Evolutionary conservation across 2,797 vertebrate genomes (phyloP), one percentile per base, ranked within the genome.

Genomic region (Anabacerthia variegaticeps): DNA sequence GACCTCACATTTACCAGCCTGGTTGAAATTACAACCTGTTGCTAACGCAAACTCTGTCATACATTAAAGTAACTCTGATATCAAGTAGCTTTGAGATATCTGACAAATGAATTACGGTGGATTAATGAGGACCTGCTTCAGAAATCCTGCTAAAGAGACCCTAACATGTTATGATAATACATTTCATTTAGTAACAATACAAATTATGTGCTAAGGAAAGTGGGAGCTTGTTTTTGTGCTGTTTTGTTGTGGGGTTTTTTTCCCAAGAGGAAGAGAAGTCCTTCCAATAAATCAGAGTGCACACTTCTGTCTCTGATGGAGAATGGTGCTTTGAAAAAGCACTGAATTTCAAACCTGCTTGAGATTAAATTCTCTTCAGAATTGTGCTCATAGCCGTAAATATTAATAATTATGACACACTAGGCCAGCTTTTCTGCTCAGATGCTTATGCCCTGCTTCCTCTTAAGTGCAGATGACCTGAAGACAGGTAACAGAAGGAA

Each of bases 11-110:
- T 97, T 97, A 95, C 67, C 72, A 92, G 93, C 93, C 89, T 84
- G 79, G 96, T 83, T 97, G 94, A 97, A 98, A 98, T 98, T 96
- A 97, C 96, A 98, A 97, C 95, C 94, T 95, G 95, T 95, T 97
- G 96, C 94, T 96, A 97, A 96, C 95, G 93, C 96, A 96, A 97
- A 90, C 94, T 92, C 93, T 85, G 89, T 96, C 95, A 96, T 96
- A 97, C 93, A 90, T 97, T 73, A 82, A 92, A 92, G 91, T 75
- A 91, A 94, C 89, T 96, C 86, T 10, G 58, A 88, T 97, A 97
- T 83, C 74, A 72, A 94, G 76, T 96, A 66, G 71, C 95, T 96
- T 84, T 85, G 74, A 94, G 92, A 92, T 95, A 96, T 84, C 68
- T 77, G 82, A 95, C 89, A 71, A 91, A 84, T 44, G 43, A 89